Evolutionary conservation across 2,888 invertebrate species (phyloP).

Genomic region (Argyresthia albistria): DNA sequence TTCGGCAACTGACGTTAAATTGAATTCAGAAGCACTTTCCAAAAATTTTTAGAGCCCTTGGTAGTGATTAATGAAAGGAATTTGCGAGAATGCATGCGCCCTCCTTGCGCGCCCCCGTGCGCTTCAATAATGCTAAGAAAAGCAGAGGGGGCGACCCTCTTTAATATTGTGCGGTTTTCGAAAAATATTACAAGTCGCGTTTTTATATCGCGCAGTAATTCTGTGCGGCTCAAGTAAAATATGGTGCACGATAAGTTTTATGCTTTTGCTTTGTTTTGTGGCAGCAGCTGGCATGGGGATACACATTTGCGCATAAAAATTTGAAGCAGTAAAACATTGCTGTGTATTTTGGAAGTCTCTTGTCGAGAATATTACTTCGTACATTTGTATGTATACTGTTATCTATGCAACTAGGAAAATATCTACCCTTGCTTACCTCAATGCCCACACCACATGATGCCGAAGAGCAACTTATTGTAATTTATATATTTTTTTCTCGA

Average conservation of each 20-base stretch:
- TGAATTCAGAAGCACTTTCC: constrained; percentile 62
- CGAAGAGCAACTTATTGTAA: too few species aligned
- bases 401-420: too few species aligned
- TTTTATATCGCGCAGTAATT: constrained; percentile 1
- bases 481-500: too few species aligned
- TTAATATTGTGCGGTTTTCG: constrained; percentile 18
- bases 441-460: too few species aligned
- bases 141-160: constrained; percentile 29
- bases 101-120: constrained; percentile 29
- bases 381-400: too few species aligned
- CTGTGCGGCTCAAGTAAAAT: constrained; percentile 3
- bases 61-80: constrained; percentile 69
- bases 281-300: neutral
- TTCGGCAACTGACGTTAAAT: constrained; percentile 54
- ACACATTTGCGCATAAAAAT: constrained; percentile 2
- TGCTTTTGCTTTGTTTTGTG: constrained; percentile 1
- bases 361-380: too few species aligned
- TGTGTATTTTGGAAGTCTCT: too few species aligned
- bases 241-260: constrained; percentile 5
- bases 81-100: constrained; percentile 41
- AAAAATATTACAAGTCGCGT: neutral
- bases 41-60: constrained; percentile 60
- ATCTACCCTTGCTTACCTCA: too few species aligned
- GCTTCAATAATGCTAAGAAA: constrained; percentile 37
- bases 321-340: neutral